phyloP scores from a whole-genome alignment of 2,113 vertebrate species.

The Cebidichthys violaceus region DNA sequence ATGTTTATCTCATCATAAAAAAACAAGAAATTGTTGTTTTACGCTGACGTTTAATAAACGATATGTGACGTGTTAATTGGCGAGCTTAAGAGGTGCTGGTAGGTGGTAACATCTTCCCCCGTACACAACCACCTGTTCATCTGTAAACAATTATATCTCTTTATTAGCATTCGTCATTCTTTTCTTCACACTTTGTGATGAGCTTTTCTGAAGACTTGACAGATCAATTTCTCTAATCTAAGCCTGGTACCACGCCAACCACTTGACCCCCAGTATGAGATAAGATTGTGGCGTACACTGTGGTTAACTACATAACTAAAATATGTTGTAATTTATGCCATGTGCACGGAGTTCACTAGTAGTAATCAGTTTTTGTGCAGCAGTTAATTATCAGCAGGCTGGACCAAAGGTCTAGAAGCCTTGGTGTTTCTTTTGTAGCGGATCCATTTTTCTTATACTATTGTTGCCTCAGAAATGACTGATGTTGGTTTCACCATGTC shows the following conservation, averaged over 20 bases:
- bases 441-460: not conserved
- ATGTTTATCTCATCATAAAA: not conserved
- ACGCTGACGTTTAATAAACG: not conserved
- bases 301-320: conserved; percentile 42
- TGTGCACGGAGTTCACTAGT: not conserved
- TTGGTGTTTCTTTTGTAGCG: not conserved
- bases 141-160: not conserved
- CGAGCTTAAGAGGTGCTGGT: not conserved
- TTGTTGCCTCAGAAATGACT: not conserved
- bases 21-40: not conserved
- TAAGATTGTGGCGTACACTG: not conserved
- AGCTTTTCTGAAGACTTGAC: not conserved
- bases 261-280: not conserved
- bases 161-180: not conserved
- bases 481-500: not conserved
- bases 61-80: not conserved
- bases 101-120: not conserved
- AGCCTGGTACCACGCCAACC: not conserved
- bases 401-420: conserved; percentile 10
- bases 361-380: conserved; percentile 27
- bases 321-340: conserved; percentile 13
- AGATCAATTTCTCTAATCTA: not conserved
- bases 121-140: not conserved
- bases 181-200: not conserved
- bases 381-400: conserved; percentile 1